Base-by-base conservation (phyloP, 2,888 invertebrate genomes). In the Salpingus planirostris region DNA sequence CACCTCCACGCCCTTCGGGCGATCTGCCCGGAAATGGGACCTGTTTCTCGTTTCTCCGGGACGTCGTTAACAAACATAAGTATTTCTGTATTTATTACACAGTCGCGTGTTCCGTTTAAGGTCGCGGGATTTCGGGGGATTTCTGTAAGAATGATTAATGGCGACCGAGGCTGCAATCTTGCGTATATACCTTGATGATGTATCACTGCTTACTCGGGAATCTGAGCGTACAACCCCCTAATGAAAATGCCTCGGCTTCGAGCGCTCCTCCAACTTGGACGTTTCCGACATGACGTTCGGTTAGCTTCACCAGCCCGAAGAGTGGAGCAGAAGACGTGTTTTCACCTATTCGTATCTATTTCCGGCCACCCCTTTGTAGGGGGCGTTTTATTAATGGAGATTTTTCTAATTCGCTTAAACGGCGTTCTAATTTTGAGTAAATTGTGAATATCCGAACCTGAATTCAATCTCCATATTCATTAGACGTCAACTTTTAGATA, bases 391-490 rank as follows among this genome's bases (percentile, higher is more conserved):
- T n/a, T n/a, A n/a, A n/a, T n/a, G n/a, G n/a, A n/a, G n/a, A n/a
- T n/a, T n/a, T 35, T 35, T 30, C 27, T 21, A 15, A 35, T 35
- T 29, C 35, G n/a, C n/a, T n/a, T n/a, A 35, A 35, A 35, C 30
- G 21, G 29, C 29, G 18, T 30, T 23, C 26, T 24, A 30, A 26
- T 26, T 35, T 30, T 35, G 21, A 35, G 15, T 21, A 12, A 21
- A 22, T 15, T 15, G 26, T 26, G 30, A 27, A 35, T 30, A 29
- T 30, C 35, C 28, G 36, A 31, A 27, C 36, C n/a, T n/a, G n/a
- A n/a, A n/a, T 31, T 22, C 25, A 31, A 36, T 36, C 28, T 36
- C 36, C 36, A 36, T 36, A 36, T 36, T 36, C 36, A 36, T 36
- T 28, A 36, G 36, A 15, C 36, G 24, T 36, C 36, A 31, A 36